Evolutionary conservation across 2,888 invertebrate species (phyloP), one percentile per base, ranked within the genome.

Genomic region (Pammene fasciana): DNA sequence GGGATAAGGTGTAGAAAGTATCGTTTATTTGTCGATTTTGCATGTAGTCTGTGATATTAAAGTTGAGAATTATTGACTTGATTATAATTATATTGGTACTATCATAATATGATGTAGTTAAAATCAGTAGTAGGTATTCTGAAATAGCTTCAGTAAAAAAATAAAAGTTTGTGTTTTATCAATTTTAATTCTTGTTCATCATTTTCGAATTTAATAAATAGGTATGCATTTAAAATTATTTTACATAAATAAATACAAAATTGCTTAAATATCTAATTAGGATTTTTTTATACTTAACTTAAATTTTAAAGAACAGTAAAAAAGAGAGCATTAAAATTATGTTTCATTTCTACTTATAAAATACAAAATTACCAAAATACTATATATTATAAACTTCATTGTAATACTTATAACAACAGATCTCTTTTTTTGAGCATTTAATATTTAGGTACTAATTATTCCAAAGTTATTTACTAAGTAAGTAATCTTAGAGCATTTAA

Each of bases 1-100:
- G 8, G 16, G 34, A n/a, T 65, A 57, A 65, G 36, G 41, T 66
- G 10, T 26, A 43, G 9, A 38, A 34, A 8, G 43, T 61, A 34
- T n/a, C 5, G 34, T 48, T 9, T 54, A 46, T 14, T 50, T 65
- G 45, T 50, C 36, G 50, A 64, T 68, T 65, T 65, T 70, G 54
- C 65, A 65, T 70, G 65, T 54, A 65, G 43, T 38, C 64, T 70
- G 68, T 70, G 68, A 70, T 65, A 70, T 52, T 68, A 64, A 14
- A 0, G 9, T 50, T 50, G 45, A 54, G 52, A 26, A 52, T 54
- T 18, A 48, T 3, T 0, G 4, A 48, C 10, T 18, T 26, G 5
- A 16, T 16, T 48, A 4, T 48, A 5, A 10, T 9, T 50, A n/a
- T 34, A 5, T 54, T 13, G 34, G 34, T 54, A 48, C 14, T 54